Percentiles rank a stretch among this genome's conserved stretches.
Conservation (phyloP, 2,797 vertebrate genomes). For the Neomorphus geoffroyi region DNA sequence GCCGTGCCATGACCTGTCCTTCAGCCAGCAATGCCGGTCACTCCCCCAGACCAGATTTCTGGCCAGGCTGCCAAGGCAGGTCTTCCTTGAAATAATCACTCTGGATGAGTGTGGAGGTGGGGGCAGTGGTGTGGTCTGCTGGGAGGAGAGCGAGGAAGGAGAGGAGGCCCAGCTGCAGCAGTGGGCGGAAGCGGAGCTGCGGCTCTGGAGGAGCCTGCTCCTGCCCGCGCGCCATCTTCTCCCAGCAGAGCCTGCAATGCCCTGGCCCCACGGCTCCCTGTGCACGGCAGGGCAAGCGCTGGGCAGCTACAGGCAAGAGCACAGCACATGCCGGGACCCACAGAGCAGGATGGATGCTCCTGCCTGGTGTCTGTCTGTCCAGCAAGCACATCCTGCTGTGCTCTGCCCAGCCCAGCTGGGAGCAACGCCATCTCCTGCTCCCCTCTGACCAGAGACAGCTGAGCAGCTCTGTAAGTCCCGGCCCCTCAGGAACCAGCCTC, state of each 20-base stretch:
- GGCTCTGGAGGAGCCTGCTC: not conserved
- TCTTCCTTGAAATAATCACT: slow-evolving; percentile 57
- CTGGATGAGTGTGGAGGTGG: not conserved
- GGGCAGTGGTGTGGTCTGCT: not conserved
- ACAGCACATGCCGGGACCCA: fast-evolving
- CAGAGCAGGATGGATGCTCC: not conserved
- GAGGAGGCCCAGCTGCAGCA: slow-evolving; percentile 33
- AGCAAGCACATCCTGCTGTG: not conserved
- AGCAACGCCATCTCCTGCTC: not conserved
- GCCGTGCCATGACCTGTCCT: slow-evolving; percentile 70
- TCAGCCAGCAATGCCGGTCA: slow-evolving; percentile 64
- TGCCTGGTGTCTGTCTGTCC: not conserved
- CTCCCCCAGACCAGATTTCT: slow-evolving; percentile 69
- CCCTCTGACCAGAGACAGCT: fast-evolving
- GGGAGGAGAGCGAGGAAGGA: not conserved
- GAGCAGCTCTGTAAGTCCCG: not conserved
- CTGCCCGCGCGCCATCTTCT: not conserved
- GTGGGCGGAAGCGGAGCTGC: fast-evolving
- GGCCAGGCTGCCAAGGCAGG: slow-evolving; percentile 60
- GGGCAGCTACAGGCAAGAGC: not conserved
- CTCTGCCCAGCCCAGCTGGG: fast-evolving
- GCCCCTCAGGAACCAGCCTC: not conserved
- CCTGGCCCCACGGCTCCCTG: fast-evolving
- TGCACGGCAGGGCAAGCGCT: fast-evolving
- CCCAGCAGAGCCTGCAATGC: fast-evolving